A percentile compares a stretch with the other conserved stretches of the same genome.
phyloP scores from a whole-genome alignment of 2,888 invertebrate genomes.

The Cantharis lateralis region DNA sequence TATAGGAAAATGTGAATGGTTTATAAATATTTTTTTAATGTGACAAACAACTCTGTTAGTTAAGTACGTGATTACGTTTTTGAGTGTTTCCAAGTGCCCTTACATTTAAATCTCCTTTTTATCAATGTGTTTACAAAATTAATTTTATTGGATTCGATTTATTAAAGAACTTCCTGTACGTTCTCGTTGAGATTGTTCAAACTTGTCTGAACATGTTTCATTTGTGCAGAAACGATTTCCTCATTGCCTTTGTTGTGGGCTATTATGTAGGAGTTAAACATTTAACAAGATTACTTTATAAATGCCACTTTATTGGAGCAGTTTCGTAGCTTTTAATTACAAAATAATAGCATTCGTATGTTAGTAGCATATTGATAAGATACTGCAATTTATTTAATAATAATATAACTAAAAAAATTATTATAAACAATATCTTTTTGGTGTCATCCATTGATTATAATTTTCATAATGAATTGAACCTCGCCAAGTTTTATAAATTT shows the following conservation, averaged over 20 bases:
- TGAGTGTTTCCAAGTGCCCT: background rate
- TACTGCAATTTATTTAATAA: background rate
- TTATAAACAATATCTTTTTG: background rate
- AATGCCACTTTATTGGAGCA: background rate
- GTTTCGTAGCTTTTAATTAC: background rate
- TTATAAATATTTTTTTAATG: background rate
- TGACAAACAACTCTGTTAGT: background rate
- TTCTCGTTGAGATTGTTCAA: background rate
- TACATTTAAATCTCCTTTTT: background rate
- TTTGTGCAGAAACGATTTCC: background rate
- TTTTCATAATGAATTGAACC: background rate
- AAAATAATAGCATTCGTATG: background rate
- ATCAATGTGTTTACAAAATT: background rate
- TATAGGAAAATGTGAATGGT: background rate
- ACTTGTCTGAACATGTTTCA: background rate
- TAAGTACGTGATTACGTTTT: background rate
- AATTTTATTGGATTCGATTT: background rate
- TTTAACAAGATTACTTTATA: background rate
- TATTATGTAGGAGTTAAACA: background rate
- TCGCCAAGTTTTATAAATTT: too few species aligned
- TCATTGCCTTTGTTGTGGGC: background rate
- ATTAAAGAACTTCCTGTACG: background rate
- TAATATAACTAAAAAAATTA: background rate
- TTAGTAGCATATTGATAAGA: background rate
- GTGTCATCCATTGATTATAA: too few species aligned